Conservation (phyloP, 2,113 vertebrate species). For the Smithornis capensis region DNA sequence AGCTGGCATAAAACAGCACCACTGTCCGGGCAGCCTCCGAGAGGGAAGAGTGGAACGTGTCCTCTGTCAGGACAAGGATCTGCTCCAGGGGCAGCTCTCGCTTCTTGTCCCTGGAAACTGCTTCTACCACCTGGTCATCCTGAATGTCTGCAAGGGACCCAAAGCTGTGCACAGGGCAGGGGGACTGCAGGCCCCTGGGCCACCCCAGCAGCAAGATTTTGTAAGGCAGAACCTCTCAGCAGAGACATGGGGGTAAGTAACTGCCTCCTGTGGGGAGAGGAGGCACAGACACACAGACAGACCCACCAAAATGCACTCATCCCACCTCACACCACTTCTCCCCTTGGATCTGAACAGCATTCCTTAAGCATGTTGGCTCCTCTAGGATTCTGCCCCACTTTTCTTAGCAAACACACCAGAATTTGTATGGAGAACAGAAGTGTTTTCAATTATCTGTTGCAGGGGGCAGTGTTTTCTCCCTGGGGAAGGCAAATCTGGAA, state of each 20-base stretch:
- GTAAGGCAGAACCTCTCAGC: neutral
- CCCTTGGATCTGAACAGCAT: neutral
- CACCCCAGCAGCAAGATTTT: neutral
- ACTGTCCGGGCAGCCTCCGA: constrained; percentile 59
- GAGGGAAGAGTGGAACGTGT: constrained; percentile 77
- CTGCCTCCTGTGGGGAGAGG: accelerated
- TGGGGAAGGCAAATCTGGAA: neutral
- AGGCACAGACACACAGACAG: neutral
- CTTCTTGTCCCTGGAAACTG: constrained; percentile 80
- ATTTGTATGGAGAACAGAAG: neutral
- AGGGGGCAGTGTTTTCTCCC: neutral
- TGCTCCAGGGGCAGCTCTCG: constrained; percentile 73
- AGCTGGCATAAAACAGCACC: constrained; percentile 90
- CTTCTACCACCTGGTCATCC: constrained; percentile 88
- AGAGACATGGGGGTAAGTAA: accelerated
- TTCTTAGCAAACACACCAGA: neutral
- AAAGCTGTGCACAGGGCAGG: too few species aligned
- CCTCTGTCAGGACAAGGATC: constrained; percentile 78
- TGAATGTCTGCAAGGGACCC: constrained; percentile 75
- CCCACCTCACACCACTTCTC: neutral
- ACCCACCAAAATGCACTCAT: neutral
- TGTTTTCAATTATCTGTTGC: neutral
- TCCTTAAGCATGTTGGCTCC: neutral
- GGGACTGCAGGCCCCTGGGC: neutral
- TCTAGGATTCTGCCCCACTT: neutral